A percentile compares a stretch with the other conserved stretches of the same genome.
phyloP scores from a whole-genome alignment of 1,140 invertebrate species.

The Pseudachorutes palmiensis region DNA sequence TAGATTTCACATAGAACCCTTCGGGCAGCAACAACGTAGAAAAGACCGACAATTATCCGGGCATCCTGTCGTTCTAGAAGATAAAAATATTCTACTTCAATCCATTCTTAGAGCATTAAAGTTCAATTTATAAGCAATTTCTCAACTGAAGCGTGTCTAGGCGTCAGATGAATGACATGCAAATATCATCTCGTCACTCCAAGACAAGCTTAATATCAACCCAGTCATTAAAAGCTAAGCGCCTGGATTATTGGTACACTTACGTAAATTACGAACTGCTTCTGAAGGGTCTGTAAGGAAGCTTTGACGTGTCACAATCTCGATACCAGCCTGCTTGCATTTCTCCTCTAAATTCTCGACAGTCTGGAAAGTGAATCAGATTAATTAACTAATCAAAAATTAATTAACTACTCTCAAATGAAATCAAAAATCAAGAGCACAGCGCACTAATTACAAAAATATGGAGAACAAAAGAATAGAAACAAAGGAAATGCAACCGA shows the following conservation, averaged over 20 bases:
- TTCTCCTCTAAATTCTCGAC: conserved; percentile 92
- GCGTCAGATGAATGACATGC: neutral
- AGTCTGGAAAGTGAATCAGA: conserved; percentile 57
- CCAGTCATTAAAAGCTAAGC: neutral
- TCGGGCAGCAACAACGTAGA: conserved; percentile 93
- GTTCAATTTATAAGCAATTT: conserved; percentile 23
- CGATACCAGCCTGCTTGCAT: conserved; percentile 85
- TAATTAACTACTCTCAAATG: too few relatives aligned
- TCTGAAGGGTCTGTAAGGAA: conserved; percentile 94
- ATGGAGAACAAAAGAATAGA: too few relatives aligned
- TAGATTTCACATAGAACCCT: conserved; percentile 95
- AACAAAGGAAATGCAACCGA: too few relatives aligned
- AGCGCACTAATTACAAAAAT: too few relatives aligned
- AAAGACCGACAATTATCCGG: conserved; percentile 92
- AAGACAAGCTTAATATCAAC: neutral
- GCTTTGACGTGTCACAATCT: conserved; percentile 91
- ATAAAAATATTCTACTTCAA: neutral
- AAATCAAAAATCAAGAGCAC: too few relatives aligned
- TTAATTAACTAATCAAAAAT: neutral
- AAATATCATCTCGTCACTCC: neutral
- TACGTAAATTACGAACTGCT: conserved; percentile 78
- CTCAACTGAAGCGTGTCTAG: conserved; percentile 3
- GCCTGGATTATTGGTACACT: conserved; percentile 2
- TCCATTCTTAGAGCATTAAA: neutral
- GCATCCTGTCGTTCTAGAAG: conserved; percentile 66